Base-by-base conservation (phyloP, 2,797 vertebrate genomes). In the Melopsittacus undulatus region DNA sequence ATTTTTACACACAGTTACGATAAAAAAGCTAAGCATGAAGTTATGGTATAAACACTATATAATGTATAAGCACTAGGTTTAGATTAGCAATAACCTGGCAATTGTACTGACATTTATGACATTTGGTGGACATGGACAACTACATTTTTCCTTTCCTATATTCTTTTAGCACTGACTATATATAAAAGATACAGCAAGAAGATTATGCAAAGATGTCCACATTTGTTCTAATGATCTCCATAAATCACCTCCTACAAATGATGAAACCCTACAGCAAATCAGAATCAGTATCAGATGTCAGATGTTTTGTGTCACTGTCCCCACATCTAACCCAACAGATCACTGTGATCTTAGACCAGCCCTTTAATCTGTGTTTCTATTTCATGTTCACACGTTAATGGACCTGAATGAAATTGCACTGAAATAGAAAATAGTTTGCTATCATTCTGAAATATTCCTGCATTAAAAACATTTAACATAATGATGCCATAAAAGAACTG, bases 381-480 rank as follows among this genome's bases (percentile, higher is more conserved):
- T 95, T 83, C 88, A 62, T 49, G 36, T 84, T 94, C 91, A 90
- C 56, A 64, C 0, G 0, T 77, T 94, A 94, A 95, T 85, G 54
- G 86, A 68, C 34, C 72, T 91, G 86, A 92, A 94, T 94, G 83
- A 89, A 97, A 84, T n/a, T 62, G 88, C 83, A 95, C 66, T 80
- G 88, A 89, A 87, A 96, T 9, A 89, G 92, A 94, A 96, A 90
- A 95, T 75, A 95, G 78, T 94, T 97, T 90, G 86, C 82, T 93
- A 73, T 95, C 96, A 90, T 87, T 92, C 90, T 95, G 91, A 95
- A 96, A 95, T 92, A 96, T 84, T 90, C 49, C 75, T 72, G 48
- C 90, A 89, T 96, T 96, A 93, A 94, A 96, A 95, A 62, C 91
- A 87, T 64, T 96, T 96, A 96, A 92, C 78, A 77, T 94, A 95